Evolutionary conservation across 1,140 invertebrate genomes (phyloP).

Genomic region (Popillia japonica): DNA sequence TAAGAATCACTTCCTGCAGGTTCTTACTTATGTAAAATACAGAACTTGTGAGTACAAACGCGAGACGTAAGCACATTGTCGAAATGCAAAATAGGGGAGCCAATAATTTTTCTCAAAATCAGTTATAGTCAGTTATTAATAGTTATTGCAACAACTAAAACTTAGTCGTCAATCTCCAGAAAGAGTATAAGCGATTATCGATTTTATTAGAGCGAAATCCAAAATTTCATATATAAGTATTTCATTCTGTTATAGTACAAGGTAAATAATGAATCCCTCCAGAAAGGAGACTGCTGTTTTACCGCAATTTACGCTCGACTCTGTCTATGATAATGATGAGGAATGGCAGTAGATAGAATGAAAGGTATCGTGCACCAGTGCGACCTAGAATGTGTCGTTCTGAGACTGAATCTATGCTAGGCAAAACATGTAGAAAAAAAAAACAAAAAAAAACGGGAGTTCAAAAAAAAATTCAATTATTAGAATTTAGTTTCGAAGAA

Average conservation of each 20-base stretch:
- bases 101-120: too few species aligned
- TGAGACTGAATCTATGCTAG: constrained; percentile 28
- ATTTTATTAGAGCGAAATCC: too few species aligned
- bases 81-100: too few species aligned
- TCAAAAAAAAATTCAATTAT: constrained; percentile 35
- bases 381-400: not conserved
- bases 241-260: not conserved
- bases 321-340: not conserved
- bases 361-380: not conserved
- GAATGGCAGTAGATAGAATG: constrained; percentile 1
- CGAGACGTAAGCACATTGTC: too few species aligned
- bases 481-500: constrained; percentile 34
- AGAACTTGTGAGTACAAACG: too few species aligned
- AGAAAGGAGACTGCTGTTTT: not conserved
- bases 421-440: constrained; percentile 1
- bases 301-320: constrained; percentile 21
- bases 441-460: constrained; percentile 21
- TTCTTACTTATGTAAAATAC: too few species aligned
- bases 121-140: too few species aligned
- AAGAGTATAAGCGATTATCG: too few species aligned
- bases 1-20: too few species aligned
- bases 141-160: too few species aligned
- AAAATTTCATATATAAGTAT: too few species aligned
- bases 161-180: too few species aligned
- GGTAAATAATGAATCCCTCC: not conserved